These are phyloP conservation scores for Unio delphinus DNA, from an alignment of 2,888 invertebrate genomes.

Conservation along the genomic window DNA sequence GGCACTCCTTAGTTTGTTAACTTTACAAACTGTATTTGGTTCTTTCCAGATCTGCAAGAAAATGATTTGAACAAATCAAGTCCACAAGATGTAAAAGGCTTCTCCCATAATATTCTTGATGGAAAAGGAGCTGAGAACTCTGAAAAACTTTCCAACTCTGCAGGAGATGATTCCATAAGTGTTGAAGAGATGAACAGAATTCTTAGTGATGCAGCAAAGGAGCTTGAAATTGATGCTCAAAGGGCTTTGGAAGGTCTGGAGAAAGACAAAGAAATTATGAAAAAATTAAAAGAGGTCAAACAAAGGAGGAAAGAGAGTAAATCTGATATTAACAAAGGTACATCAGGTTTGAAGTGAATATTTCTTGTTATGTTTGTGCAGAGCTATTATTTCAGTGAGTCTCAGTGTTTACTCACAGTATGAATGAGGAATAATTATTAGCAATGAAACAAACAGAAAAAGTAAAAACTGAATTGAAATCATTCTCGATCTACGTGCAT, in stretches of 20 bases:
- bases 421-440: too few species aligned
- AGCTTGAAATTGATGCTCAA: slow-evolving; percentile 62
- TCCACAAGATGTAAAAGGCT: slow-evolving; percentile 37
- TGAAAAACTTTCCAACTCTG: slow-evolving; percentile 4
- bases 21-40: neutral
- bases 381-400: too few species aligned
- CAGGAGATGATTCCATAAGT: slow-evolving; percentile 29
- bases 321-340: slow-evolving; percentile 32
- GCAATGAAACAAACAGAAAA: too few species aligned
- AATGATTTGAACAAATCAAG: slow-evolving; percentile 51
- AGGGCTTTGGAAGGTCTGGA: slow-evolving; percentile 52
- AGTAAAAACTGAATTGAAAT: too few species aligned
- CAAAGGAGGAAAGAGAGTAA: slow-evolving; percentile 66
- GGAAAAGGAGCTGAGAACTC: slow-evolving; percentile 1
- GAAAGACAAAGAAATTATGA: slow-evolving; percentile 64
- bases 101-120: slow-evolving; percentile 36
- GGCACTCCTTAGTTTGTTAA: too few species aligned
- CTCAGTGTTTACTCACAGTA: too few species aligned
- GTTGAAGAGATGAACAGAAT: slow-evolving; percentile 57
- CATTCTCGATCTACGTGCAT: too few species aligned
- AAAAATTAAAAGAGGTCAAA: slow-evolving; percentile 58
- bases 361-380: too few species aligned
- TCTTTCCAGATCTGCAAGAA: slow-evolving; percentile 19
- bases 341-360: too few species aligned
- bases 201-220: slow-evolving; percentile 53